Evolutionary conservation across 2,113 vertebrate genomes (phyloP).

Genomic region (Syrmaticus mikado): DNA sequence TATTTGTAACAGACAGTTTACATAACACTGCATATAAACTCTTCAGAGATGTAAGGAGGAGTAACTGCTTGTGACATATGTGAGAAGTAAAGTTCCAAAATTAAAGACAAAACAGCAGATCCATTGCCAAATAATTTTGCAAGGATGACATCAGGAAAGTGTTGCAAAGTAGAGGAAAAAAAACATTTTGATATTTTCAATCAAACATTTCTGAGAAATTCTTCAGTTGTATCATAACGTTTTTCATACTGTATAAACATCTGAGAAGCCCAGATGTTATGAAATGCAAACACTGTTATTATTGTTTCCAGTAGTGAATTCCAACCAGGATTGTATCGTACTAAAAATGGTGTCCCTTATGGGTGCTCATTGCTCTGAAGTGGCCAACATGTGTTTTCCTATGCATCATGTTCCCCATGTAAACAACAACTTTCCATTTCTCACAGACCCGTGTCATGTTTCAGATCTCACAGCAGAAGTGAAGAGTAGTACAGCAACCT

Average conservation of each 20-base stretch:
- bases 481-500: neutral
- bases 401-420: neutral
- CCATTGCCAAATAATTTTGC: conserved; percentile 28
- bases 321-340: neutral
- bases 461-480: neutral
- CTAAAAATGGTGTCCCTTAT: rapidly evolving
- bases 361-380: neutral
- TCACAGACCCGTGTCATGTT: neutral
- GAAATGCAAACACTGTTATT: neutral
- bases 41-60: neutral
- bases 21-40: neutral
- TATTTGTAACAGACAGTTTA: neutral
- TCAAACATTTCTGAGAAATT: neutral
- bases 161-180: neutral
- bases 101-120: neutral
- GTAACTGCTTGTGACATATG: neutral
- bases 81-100: neutral
- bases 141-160: conserved; percentile 36
- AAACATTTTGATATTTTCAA: neutral
- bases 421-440: neutral
- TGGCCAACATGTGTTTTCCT: neutral
- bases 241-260: neutral
- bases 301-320: conserved; percentile 23
- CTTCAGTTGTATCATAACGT: neutral
- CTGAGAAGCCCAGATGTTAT: neutral